These are phyloP conservation scores for Apostichopus californicus DNA, from an alignment of 35 echinoderm and acorn worm species.

Conservation along the genomic window DNA sequence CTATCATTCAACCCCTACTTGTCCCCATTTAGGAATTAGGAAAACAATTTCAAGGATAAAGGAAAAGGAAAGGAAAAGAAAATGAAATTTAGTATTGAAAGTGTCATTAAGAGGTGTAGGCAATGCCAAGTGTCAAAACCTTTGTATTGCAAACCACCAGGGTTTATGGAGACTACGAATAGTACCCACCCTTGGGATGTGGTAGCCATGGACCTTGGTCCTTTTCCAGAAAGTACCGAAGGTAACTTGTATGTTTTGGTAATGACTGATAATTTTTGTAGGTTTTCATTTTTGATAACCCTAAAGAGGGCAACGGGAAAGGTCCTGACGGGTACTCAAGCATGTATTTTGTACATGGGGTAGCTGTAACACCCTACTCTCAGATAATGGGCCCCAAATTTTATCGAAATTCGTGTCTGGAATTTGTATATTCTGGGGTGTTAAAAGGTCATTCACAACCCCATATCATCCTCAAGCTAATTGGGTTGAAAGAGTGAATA, in stretches of 20 bases:
- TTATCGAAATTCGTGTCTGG: background rate
- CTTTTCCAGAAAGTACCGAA: conserved; percentile 40
- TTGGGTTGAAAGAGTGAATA: background rate
- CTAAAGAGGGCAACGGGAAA: background rate
- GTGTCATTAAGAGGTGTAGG: background rate
- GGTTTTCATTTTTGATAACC: background rate
- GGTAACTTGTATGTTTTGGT: conserved; percentile 40
- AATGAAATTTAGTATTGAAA: background rate
- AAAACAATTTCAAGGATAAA: conserved; percentile 7
- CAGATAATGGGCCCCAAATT: background rate
- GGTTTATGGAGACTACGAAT: conserved; percentile 19
- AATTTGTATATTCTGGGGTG: background rate
- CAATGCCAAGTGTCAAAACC: conserved; percentile 9
- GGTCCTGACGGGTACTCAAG: background rate
- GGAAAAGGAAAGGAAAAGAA: conserved; percentile 17
- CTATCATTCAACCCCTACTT: conserved; percentile 28
- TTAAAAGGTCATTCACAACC: background rate
- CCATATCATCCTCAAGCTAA: background rate
- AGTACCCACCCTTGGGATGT: conserved; percentile 1
- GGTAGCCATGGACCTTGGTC: conserved; percentile 22
- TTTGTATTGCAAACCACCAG: background rate
- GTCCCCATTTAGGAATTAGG: background rate
- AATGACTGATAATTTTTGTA: conserved; percentile 21
- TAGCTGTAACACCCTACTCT: background rate
- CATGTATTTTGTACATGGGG: background rate